phyloP scores from a whole-genome alignment of 2,797 vertebrate species.

The Leptatherina wallacei region DNA sequence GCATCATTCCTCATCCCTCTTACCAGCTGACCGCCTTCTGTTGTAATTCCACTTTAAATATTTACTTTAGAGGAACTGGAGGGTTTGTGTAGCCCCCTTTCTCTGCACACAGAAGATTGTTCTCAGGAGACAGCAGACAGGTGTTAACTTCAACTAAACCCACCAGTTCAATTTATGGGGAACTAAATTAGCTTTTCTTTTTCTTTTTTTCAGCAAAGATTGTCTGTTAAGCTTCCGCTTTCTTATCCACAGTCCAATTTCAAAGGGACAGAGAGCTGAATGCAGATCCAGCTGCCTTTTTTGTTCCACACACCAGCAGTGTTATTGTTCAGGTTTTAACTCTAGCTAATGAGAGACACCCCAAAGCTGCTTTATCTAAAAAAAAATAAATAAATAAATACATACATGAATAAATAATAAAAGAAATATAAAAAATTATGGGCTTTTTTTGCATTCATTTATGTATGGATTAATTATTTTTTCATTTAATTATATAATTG shows the following conservation, averaged over 20 bases:
- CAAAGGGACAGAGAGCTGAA: not conserved
- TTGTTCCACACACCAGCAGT: slow-evolving; percentile 1
- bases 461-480: too few species aligned
- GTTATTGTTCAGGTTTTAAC: not conserved
- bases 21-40: not conserved
- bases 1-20: not conserved
- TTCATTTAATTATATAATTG: too few species aligned
- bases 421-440: too few species aligned
- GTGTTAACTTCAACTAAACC: not conserved
- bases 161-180: not conserved
- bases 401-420: too few species aligned
- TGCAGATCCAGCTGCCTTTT: slow-evolving; percentile 13
- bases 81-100: slow-evolving; percentile 13
- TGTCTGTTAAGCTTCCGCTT: not conserved
- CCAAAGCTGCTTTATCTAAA: too few species aligned
- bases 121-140: not conserved
- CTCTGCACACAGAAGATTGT: slow-evolving; percentile 32
- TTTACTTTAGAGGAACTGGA: slow-evolving; percentile 21
- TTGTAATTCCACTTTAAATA: slow-evolving; percentile 24
- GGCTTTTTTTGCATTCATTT: too few species aligned
- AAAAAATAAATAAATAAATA: too few species aligned
- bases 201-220: too few species aligned
- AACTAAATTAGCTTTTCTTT: slow-evolving; percentile 17
- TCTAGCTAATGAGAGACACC: too few species aligned
- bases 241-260: not conserved